A percentile compares a stretch with the other conserved stretches of the same genome.
Evolutionary conservation across 2,888 invertebrate species (phyloP).

Genomic region (Boloria selene): DNA sequence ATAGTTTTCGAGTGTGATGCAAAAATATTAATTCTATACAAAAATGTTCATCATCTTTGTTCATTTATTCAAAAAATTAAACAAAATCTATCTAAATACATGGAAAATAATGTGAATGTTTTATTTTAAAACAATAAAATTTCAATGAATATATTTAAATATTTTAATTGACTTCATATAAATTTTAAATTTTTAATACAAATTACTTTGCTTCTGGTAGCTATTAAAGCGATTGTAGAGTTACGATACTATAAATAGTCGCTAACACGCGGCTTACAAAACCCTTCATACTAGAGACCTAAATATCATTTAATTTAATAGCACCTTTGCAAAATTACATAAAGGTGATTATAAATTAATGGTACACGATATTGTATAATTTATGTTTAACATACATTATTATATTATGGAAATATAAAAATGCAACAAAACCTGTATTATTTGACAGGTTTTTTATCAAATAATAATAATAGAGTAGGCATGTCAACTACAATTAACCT

Average conservation of each 20-base stretch:
- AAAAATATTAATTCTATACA: not conserved
- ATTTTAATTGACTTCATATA: constrained; percentile 6
- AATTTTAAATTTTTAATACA: constrained; percentile 51
- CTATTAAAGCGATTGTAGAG: constrained; percentile 66
- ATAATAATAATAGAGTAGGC: not conserved
- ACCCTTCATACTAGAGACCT: constrained; percentile 55
- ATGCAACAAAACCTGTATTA: not conserved
- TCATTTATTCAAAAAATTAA: not conserved
- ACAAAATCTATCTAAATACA: not conserved
- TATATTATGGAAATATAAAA: too few relatives aligned
- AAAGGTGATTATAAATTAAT: constrained; percentile 2
- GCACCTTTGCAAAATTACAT: constrained; percentile 24
- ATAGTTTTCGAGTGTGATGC: not conserved
- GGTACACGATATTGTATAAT: too few relatives aligned
- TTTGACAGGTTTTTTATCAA: not conserved
- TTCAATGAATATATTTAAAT: not conserved
- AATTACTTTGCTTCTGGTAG: constrained; percentile 62
- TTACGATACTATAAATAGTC: constrained; percentile 66
- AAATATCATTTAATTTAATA: constrained; percentile 59
- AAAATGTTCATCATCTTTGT: not conserved
- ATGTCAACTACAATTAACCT: constrained; percentile 29
- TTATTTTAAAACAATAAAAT: too few relatives aligned
- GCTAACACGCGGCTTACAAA: constrained; percentile 56
- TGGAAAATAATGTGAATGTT: too few relatives aligned
- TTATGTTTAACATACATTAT: too few relatives aligned